Conservation (phyloP, 2,888 invertebrate genomes). For the Blomia tropicalis region DNA sequence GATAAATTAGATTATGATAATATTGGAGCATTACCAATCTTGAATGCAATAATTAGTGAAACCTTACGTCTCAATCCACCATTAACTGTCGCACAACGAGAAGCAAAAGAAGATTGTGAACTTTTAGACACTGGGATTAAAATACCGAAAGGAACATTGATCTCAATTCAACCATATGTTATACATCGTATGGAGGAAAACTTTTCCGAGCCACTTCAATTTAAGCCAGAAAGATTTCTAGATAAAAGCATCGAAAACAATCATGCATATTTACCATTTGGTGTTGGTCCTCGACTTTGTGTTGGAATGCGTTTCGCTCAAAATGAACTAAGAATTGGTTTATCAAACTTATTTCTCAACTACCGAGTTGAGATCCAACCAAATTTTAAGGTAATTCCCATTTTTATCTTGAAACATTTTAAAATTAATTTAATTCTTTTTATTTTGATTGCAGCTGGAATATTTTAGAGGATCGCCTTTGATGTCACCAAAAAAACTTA, state of each 20-base stretch:
- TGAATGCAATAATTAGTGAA: conserved; percentile 16
- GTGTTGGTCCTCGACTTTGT: conserved; percentile 19
- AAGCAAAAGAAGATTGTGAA: not conserved
- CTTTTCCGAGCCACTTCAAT: not conserved
- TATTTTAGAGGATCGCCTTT: conserved; percentile 7
- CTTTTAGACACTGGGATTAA: conserved; percentile 12
- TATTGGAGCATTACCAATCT: not conserved
- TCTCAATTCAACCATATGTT: conserved; percentile 1
- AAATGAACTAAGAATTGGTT: conserved; percentile 17
- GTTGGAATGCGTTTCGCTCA: conserved; percentile 19
- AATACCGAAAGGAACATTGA: conserved; percentile 12
- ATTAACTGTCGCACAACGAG: not conserved
- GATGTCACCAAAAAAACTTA: conserved; percentile 11
- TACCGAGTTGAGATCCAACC: not conserved
- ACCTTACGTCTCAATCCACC: conserved; percentile 9
- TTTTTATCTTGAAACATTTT: no score
- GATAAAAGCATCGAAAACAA: not conserved
- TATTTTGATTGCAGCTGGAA: no score
- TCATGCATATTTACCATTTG: conserved; percentile 20
- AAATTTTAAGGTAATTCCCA: no score
- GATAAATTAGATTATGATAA: not conserved
- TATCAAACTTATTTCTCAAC: not conserved
- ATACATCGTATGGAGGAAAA: conserved; percentile 4
- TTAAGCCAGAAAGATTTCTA: conserved; percentile 20
- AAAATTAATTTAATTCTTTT: no score